phyloP scores from a whole-genome alignment of 2,113 vertebrate species.

The Rana temporaria region DNA sequence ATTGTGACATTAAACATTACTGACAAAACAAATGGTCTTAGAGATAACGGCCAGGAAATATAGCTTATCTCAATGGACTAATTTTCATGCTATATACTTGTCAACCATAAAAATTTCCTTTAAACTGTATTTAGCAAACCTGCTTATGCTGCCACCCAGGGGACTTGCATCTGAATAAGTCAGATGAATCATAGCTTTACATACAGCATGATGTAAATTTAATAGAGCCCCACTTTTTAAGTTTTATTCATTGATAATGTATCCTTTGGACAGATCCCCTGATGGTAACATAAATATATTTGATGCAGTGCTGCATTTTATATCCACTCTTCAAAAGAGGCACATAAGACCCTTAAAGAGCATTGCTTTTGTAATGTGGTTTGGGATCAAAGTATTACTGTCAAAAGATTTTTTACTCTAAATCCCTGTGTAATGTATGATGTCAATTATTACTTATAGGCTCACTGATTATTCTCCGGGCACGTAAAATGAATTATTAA shows the following conservation, averaged over 20 bases:
- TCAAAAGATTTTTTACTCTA: conserved; percentile 12
- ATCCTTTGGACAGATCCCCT: conserved; percentile 35
- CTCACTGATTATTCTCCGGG: background rate
- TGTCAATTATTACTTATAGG: conserved; percentile 3
- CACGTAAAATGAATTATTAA: conserved; percentile 7
- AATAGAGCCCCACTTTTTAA: conserved; percentile 24
- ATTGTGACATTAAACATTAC: conserved; percentile 44
- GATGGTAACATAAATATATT: conserved; percentile 46
- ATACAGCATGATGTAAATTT: conserved; percentile 1
- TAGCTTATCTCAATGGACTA: background rate
- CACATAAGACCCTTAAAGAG: conserved; percentile 14
- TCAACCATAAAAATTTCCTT: conserved; percentile 52
- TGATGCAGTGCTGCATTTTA: conserved; percentile 32
- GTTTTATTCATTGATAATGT: conserved; percentile 39
- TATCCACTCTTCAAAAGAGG: conserved; percentile 20
- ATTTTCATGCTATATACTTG: conserved; percentile 49
- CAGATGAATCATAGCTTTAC: conserved; percentile 14
- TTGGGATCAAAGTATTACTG: conserved; percentile 34
- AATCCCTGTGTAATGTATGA: background rate
- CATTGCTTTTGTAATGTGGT: conserved; percentile 1
- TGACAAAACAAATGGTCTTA: conserved; percentile 50
- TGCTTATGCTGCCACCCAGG: conserved; percentile 33
- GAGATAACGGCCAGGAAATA: conserved; percentile 25
- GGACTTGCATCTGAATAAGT: conserved; percentile 17
- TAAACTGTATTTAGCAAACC: conserved; percentile 45